Conservation (phyloP, 2,888 invertebrate species). For the Mellilla xanthometata region DNA sequence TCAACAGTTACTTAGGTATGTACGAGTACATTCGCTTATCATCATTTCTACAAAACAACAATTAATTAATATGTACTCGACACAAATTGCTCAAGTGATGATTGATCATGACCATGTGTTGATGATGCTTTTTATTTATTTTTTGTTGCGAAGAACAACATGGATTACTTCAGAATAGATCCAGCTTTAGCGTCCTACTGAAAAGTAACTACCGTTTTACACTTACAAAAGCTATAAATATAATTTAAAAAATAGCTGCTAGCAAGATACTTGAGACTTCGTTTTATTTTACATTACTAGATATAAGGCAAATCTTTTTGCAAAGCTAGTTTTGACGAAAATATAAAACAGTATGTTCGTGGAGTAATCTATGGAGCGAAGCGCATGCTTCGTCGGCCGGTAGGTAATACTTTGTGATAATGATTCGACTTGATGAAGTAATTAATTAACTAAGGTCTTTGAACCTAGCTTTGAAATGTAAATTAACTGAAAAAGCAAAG, state of each 20-base stretch:
- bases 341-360: too few relatives aligned
- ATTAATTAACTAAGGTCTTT: constrained; percentile 24
- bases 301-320: too few relatives aligned
- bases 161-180: too few relatives aligned
- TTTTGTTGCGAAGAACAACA: constrained; percentile 7
- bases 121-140: constrained; percentile 6
- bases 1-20: too few relatives aligned
- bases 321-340: too few relatives aligned
- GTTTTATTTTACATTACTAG: too few relatives aligned
- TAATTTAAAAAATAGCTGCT: too few relatives aligned
- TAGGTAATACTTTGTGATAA: constrained; percentile 24
- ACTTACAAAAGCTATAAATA: too few relatives aligned
- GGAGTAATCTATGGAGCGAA: constrained; percentile 2
- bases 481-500: too few relatives aligned
- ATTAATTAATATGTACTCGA: constrained; percentile 7
- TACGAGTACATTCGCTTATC: constrained; percentile 6
- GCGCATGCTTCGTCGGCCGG: constrained; percentile 21
- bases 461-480: constrained; percentile 1
- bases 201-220: too few relatives aligned
- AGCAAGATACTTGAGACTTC: too few relatives aligned
- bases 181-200: too few relatives aligned
- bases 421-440: constrained; percentile 23
- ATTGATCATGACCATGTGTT: constrained; percentile 8
- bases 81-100: constrained; percentile 13
- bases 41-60: constrained; percentile 3